A percentile compares a stretch with the other conserved stretches of the same genome.
phyloP scores from a whole-genome alignment of 1,140 invertebrate species.

The Eufriesea mexicana region DNA sequence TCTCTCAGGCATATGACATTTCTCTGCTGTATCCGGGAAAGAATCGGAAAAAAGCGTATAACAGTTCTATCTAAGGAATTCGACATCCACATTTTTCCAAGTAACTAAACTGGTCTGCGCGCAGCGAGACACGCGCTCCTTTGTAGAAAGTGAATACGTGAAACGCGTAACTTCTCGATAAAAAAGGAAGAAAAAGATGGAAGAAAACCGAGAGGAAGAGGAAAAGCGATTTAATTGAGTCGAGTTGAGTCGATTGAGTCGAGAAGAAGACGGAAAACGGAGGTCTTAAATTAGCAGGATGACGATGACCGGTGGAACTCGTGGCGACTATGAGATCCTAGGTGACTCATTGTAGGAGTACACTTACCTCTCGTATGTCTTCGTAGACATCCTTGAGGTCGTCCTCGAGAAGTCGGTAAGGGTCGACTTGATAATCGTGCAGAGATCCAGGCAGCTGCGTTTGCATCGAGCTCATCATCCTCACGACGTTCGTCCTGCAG shows the following conservation, averaged over 20 bases:
- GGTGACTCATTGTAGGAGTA: background rate
- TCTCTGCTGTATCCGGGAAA: background rate
- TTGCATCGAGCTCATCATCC: constrained; percentile 85
- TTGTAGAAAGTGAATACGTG: background rate
- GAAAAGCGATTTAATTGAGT: too few species aligned
- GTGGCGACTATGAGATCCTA: background rate
- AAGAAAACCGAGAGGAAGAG: background rate
- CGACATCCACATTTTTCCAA: background rate
- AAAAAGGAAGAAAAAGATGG: background rate
- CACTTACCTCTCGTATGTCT: constrained; percentile 90
- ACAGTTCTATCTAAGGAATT: background rate
- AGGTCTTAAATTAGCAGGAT: background rate
- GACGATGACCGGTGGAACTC: background rate
- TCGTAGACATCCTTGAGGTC: constrained; percentile 86
- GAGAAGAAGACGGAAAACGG: background rate
- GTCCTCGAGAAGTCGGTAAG: constrained; percentile 91
- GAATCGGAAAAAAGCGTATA: background rate
- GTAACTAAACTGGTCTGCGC: background rate
- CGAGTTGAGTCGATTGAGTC: too few species aligned
- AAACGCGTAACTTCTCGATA: background rate
- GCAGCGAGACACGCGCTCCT: background rate
- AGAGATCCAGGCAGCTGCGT: constrained; percentile 89
- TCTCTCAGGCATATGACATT: background rate
- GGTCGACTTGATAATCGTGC: constrained; percentile 90
- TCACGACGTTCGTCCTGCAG: constrained; percentile 75